Evolutionary conservation across 1,140 invertebrate species (phyloP), one percentile per base, ranked within the genome.

Genomic region (Amphibalanus amphitrite): DNA sequence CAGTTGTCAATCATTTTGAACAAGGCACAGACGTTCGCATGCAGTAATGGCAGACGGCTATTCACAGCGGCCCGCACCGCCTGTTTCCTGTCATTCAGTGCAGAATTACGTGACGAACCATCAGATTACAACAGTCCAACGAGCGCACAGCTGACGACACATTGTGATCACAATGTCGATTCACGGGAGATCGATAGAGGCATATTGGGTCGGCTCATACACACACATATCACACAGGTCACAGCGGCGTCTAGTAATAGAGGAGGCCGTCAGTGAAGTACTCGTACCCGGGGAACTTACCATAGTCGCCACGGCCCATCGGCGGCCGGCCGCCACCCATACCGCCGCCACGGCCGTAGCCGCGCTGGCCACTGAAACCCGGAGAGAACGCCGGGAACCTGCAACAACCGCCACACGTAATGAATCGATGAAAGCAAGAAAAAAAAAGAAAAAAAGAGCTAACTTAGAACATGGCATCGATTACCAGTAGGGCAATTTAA

Each of bases 231-330:
- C n/a, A 59, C 47, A 59, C 47, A 59, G 47, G 47, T 17, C 20
- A 59, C 17, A 8, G 20, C 47, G 10, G 47, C 10, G 23, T 23
- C 13, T 59, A 59, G 47, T 75, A 75, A 71, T 75, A 75, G 73
- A 73, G 74, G 47, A 74, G 74, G 71, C 74, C 74, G 72, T 75
- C 74, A 71, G 72, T 73, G 72, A 74, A 75, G 73, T 74, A 75
- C 71, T 75, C 74, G 69, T 74, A 75, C 70, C 74, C 73, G 64
- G 73, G 23, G 6, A 78, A 86, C 90, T 90, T 87, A 92, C 90
- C 90, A 84, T 92, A 92, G 81, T 92, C 90, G 76, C 88, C 88
- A 77, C 88, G 85, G 76, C 89, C 88, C 84, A 91, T 89, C 74
- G 89, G 87, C 79, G 87, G 76, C 70, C 72, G 69, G 40, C 64